phyloP scores from a whole-genome alignment of 2,113 vertebrate genomes.

The Numida meleagris region DNA sequence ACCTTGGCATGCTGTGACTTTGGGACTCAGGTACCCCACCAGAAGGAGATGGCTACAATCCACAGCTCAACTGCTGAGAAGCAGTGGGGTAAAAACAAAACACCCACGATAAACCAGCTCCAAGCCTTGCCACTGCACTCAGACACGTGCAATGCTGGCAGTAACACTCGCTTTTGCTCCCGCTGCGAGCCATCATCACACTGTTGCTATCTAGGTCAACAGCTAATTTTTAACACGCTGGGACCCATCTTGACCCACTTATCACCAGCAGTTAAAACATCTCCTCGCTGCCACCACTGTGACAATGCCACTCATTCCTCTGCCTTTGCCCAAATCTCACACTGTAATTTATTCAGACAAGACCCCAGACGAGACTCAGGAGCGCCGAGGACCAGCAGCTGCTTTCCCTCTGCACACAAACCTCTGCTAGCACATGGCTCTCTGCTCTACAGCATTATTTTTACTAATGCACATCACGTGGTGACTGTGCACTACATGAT shows the following conservation, averaged over 20 bases:
- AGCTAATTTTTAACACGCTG: constrained; percentile 42
- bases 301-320: not conserved
- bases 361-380: not conserved
- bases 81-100: not conserved
- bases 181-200: not conserved
- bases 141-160: fast-evolving
- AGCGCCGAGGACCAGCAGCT: not conserved
- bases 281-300: fast-evolving
- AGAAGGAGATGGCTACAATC: fast-evolving
- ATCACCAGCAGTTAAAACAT: not conserved
- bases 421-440: not conserved
- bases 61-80: not conserved
- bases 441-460: not conserved
- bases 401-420: not conserved
- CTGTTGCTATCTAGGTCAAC: constrained; percentile 49
- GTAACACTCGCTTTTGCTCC: fast-evolving
- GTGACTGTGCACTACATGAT: fast-evolving
- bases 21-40: fast-evolving
- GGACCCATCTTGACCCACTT: constrained; percentile 59
- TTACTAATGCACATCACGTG: not conserved
- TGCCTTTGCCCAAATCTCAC: not conserved
- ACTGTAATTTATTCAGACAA: not conserved
- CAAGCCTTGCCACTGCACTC: not conserved
- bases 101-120: not conserved
- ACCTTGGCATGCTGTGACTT: fast-evolving